Base-by-base conservation (phyloP, 2,113 vertebrate species). In the Fregetta grallaria region DNA sequence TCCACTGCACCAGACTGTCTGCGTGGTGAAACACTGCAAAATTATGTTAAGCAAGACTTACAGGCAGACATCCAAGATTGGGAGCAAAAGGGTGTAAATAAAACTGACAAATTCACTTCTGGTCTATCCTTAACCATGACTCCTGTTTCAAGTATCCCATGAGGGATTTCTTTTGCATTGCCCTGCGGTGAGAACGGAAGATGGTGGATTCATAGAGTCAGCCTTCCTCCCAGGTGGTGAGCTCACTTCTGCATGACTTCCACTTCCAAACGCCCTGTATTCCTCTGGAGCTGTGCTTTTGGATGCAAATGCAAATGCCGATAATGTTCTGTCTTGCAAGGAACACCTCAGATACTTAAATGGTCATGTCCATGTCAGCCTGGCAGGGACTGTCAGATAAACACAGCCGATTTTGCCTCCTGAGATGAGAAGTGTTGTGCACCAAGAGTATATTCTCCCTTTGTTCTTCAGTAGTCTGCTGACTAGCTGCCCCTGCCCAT, bases 1-100 rank as follows among this genome's bases (percentile, higher is more conserved):
- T 84, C 55, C n/a, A 34, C 16, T 44, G 21, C 44, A 44, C 61
- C 47, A 59, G 47, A 11, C 23, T 72, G 77, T 25, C 26, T 91
- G 73, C 19, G 56, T 56, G 49, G 36, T 67, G 27, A 94, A 79
- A 95, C 26, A 44, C 52, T 67, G 36, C 65, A 95, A 78, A 95
- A 65, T 75, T 65, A 61, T 10, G 65, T 92, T 74, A 89, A 71
- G 86, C 80, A 67, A 91, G 80, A 83, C 50, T 74, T 74, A 63
- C 81, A n/a, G 89, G 73, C 9, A 0, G 34, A 45, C 58, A 82
- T 79, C 44, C 77, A 90, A 75, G 74, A 78, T 10, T 19, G 66
- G 65, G 70, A 91, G 49, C 21, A 86, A 94, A 96, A 68, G 61
- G 12, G 71, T 91, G 78, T 61, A 95, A 92, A 91, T 87, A 93